These are phyloP conservation scores for Prolemur simus DNA, from an alignment of 2,113 vertebrate genomes.

Conservation along the genomic window DNA sequence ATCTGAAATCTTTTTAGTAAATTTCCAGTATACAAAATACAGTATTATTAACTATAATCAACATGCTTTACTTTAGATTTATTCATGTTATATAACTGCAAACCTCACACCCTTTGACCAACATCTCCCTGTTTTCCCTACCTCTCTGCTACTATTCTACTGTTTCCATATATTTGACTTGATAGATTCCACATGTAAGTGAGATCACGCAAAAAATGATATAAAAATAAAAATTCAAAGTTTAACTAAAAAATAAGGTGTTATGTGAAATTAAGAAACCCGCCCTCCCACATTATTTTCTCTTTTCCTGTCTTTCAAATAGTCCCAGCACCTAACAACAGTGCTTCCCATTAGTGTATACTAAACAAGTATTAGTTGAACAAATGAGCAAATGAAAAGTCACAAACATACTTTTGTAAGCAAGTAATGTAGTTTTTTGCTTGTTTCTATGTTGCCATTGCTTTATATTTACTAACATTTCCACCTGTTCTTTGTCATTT, in stretches of 20 bases:
- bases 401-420: not conserved
- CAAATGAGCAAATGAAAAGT: not conserved
- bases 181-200: not conserved
- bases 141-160: not conserved
- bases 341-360: not conserved
- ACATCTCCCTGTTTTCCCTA: not conserved
- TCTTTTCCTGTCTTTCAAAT: not conserved
- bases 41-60: not conserved
- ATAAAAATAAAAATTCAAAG: not conserved
- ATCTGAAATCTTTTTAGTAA: not conserved
- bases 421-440: not conserved
- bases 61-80: fast-evolving
- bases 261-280: not conserved
- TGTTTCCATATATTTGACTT: not conserved
- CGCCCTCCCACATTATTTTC: not conserved
- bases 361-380: not conserved
- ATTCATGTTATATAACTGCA: not conserved
- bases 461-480: conserved; percentile 22
- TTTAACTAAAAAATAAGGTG: not conserved
- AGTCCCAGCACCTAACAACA: not conserved
- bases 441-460: not conserved
- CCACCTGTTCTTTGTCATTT: conserved; percentile 23
- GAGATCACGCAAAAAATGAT: not conserved
- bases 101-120: not conserved
- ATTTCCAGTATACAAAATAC: not conserved